Base-by-base conservation (phyloP, 1,140 invertebrate species). In the Drosophila littoralis region DNA sequence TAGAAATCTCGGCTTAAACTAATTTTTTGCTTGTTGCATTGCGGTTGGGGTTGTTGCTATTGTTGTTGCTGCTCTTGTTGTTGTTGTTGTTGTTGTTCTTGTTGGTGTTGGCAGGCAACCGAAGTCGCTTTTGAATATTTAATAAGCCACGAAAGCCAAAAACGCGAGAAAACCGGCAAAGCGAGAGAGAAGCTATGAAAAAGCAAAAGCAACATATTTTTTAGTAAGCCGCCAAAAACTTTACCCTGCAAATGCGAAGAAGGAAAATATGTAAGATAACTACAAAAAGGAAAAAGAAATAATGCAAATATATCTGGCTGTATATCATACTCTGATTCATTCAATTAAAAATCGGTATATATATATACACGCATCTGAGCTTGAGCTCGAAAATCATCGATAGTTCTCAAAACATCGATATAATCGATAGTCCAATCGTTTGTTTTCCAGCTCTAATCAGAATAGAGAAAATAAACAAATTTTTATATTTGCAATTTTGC, bases 1-100 rank as follows among this genome's bases (percentile, higher is more conserved):
- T 70, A 60, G 75, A 89, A 89, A 89, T 88, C 85, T 88, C 79
- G 64, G 77, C 76, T 84, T 84, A 84, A 88, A 88, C 76, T 84
- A 84, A 88, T 89, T 83, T 83, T 67, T 75, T 67, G 66, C 76
- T 80, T 88, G 79, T 88, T 88, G 76, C 75, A 79, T 57, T 64
- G 77, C 46, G 54, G 65, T 59, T 63, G 40, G 40, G 61, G 58
- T 28, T 15, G 45, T n/a, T 36, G 36, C 6, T 28, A 7, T 52
- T n/a, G 7, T 28, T 38, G 22, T 59, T 15, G 22, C 60, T 35
- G 48, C 38, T 59, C 1, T 17, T 48, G 59, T 50, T 36, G 36
- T 8, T 28, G 9, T 51, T n/a, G 7, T 28, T 38, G 22, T 58
- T 13, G 22, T 68, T 33, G 48, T 35, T 59, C 1, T 17, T 48